These are phyloP conservation scores for Phycodurus eques DNA, from an alignment of 2,113 vertebrate genomes.

Conservation along the genomic window DNA sequence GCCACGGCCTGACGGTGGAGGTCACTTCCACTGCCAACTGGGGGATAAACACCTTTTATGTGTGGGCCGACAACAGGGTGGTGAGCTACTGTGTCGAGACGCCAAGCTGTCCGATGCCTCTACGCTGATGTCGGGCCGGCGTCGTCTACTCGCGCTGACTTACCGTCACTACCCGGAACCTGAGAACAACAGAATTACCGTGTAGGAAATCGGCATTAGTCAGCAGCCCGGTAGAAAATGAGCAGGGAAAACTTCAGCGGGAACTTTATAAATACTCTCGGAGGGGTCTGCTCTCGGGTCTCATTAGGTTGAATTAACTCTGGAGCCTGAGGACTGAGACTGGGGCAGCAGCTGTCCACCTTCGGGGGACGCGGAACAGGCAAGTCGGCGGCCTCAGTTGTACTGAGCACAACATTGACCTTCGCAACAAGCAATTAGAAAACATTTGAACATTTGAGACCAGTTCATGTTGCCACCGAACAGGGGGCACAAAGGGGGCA, in stretches of 20 bases:
- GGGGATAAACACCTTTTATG: constrained; percentile 51
- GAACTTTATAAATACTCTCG: constrained; percentile 49
- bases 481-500: neutral
- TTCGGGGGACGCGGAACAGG: neutral
- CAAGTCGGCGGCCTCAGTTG: neutral
- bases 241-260: constrained; percentile 32
- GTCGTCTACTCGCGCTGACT: constrained; percentile 33
- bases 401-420: neutral
- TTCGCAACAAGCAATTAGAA: neutral
- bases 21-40: constrained; percentile 6
- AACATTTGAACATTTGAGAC: constrained; percentile 3
- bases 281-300: constrained; percentile 11
- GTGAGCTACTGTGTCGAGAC: neutral
- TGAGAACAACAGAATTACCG: neutral
- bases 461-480: constrained; percentile 24
- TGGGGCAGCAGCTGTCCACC: constrained; percentile 45
- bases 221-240: constrained; percentile 21
- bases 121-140: constrained; percentile 10
- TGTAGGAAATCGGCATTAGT: neutral
- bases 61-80: constrained; percentile 35
- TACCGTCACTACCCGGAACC: constrained; percentile 2
- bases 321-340: constrained; percentile 32
- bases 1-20: too few relatives aligned
- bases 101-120: neutral
- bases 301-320: constrained; percentile 31